Evolutionary conservation across 2,113 vertebrate species (phyloP), one percentile per base, ranked within the genome.

Genomic region (Indri indri): DNA sequence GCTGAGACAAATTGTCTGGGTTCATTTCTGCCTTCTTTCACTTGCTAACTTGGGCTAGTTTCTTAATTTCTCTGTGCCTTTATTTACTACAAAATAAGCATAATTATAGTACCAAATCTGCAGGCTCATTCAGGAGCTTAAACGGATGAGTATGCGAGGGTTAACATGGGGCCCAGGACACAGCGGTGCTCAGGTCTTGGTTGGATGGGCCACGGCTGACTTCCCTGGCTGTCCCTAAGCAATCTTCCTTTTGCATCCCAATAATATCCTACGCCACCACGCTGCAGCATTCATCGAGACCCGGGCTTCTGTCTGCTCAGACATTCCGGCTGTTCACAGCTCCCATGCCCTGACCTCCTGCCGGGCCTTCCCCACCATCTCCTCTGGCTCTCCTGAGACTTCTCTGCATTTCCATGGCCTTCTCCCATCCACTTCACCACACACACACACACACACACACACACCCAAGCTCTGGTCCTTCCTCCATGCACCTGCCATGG

Each of bases 211-310:
- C 54, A 2, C 23, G 8, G 27, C 1, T 10, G 8, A 37, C 57
- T n/a, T 6, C 13, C 32, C 16, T 2, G 0, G 22, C 32, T 5
- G 16, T 27, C 76, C 23, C 3, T 11, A 30, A 3, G 5, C 20
- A 2, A 6, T 1, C 6, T 18, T 12, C 22, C 7, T 70, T 6
- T 25, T 9, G 3, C 0, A 14, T 14, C 5, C 40, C 40, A 4
- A 0, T 2, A 27, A 0, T 68, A 5, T 40, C 30, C 20, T 34
- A 14, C 25, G 37, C 5, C 6, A 0, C 5, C 7, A 0, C 8
- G 23, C 42, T 7, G 1, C 8, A 3, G 30, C 14, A 17, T 6
- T 40, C 54, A 32, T 1, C 1, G n/a, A 16, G 50, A 34, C 2
- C 34, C 9, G 0, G 20, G 7, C 74, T 34, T 8, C 65, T 3